phyloP scores from a whole-genome alignment of 2,797 vertebrate genomes.

The Anomalospiza imberbis region DNA sequence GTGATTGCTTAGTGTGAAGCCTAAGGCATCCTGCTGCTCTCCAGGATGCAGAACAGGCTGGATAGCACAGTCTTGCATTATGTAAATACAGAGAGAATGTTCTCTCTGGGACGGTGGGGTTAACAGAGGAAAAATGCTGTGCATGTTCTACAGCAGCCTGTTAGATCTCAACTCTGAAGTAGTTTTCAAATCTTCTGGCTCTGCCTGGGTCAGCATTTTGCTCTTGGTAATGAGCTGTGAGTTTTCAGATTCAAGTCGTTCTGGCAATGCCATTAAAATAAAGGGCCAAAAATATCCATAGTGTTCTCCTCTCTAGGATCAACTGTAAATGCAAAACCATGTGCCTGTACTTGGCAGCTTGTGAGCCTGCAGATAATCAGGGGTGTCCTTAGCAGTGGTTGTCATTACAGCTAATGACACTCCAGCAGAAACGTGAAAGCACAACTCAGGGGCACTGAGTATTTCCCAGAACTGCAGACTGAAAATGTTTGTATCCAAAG shows the following conservation, averaged over 20 bases:
- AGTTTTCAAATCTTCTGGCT: neutral
- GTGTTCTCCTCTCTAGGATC: neutral
- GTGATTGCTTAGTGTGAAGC: neutral
- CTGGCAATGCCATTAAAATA: constrained; percentile 29
- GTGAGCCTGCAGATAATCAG: constrained; percentile 19
- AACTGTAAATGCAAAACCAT: neutral
- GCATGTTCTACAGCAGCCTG: neutral
- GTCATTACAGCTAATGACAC: neutral
- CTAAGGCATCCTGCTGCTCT: neutral
- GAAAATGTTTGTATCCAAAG: neutral
- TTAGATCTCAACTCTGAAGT: neutral
- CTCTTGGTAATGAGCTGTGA: constrained; percentile 48
- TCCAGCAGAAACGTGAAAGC: neutral
- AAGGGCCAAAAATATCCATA: neutral
- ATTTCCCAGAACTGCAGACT: neutral
- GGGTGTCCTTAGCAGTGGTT: constrained; percentile 23
- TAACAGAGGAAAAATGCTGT: neutral
- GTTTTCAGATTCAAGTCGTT: constrained; percentile 30
- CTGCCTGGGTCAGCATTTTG: constrained; percentile 32
- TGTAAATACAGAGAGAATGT: neutral
- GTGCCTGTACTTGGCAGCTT: neutral
- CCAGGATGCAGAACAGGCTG: neutral
- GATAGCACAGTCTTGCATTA: neutral
- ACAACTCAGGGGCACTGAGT: neutral
- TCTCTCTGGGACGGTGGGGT: neutral